A percentile compares a stretch with the other conserved stretches of the same genome.
These are phyloP conservation scores for Cetoscarus ocellatus DNA, from an alignment of 2,797 vertebrate species.

Conservation along the genomic window DNA sequence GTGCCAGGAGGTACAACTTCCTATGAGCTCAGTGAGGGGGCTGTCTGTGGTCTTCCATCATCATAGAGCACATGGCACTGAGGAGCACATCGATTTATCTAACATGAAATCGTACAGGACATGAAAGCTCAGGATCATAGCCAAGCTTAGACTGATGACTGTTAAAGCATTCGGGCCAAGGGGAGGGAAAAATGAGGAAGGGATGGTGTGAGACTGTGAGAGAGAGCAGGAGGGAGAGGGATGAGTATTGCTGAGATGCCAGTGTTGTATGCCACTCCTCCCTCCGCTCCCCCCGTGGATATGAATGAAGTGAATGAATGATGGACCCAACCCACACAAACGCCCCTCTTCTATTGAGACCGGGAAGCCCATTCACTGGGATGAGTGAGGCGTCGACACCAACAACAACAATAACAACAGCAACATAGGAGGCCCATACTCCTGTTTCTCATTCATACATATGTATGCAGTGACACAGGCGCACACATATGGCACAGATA, in stretches of 20 bases:
- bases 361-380: conserved; percentile 77
- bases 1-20: conserved; percentile 68
- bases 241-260: conserved; percentile 60
- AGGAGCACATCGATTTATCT: conserved; percentile 65
- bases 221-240: conserved; percentile 46
- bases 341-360: conserved; percentile 79
- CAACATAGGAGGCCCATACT: conserved; percentile 78
- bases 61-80: conserved; percentile 57
- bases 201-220: conserved; percentile 51
- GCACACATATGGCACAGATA: conserved; percentile 72
- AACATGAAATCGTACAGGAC: conserved; percentile 63
- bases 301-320: conserved; percentile 83
- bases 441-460: conserved; percentile 75
- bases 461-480: conserved; percentile 69
- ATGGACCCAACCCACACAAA: conserved; percentile 80
- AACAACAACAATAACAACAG: conserved; percentile 83
- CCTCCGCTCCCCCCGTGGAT: conserved; percentile 65
- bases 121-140: conserved; percentile 66
- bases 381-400: conserved; percentile 84
- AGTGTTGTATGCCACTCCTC: conserved; percentile 72
- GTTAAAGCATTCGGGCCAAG: conserved; percentile 57
- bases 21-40: conserved; percentile 50
- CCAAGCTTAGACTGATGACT: conserved; percentile 65
- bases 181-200: conserved; percentile 53
- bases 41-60: conserved; percentile 66